A percentile compares a stretch with the other conserved stretches of the same genome.
Conservation (phyloP, 1,140 invertebrate species). For the Drosophila subpulchrella region DNA sequence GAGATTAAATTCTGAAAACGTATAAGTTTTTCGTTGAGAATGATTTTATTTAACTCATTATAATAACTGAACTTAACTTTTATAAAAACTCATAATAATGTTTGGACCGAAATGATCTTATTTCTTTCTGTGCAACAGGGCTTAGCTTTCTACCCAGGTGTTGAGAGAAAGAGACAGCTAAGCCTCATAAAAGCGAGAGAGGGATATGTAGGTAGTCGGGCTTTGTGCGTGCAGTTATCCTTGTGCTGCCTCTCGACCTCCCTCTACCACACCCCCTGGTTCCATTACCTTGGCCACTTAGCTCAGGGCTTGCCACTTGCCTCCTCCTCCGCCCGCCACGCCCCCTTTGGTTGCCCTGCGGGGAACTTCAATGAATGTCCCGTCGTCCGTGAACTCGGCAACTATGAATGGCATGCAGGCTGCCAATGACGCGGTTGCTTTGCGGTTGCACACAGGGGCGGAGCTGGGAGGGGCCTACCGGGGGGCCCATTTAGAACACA, state of each 20-base stretch:
- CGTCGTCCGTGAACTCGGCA: slow-evolving; percentile 70
- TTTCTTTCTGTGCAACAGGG: slow-evolving; percentile 10
- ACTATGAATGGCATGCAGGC: slow-evolving; percentile 54
- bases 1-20: too few relatives aligned
- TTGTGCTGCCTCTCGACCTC: not conserved
- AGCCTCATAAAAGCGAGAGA: not conserved
- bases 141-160: slow-evolving; percentile 6
- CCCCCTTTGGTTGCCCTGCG: slow-evolving; percentile 23
- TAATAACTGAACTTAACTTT: too few relatives aligned
- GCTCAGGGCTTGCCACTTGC: slow-evolving; percentile 47
- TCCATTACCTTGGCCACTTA: slow-evolving; percentile 28
- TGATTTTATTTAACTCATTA: too few relatives aligned
- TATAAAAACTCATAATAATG: not conserved
- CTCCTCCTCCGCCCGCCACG: slow-evolving; percentile 3
- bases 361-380: slow-evolving; percentile 72
- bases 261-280: not conserved
- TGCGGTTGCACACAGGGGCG: slow-evolving; percentile 26
- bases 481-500: not conserved
- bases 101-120: not conserved
- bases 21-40: too few relatives aligned
- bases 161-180: not conserved
- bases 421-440: slow-evolving; percentile 60
- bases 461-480: not conserved
- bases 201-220: slow-evolving; percentile 8
- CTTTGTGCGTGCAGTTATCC: slow-evolving; percentile 21